A percentile compares a stretch with the other conserved stretches of the same genome.
These are phyloP conservation scores for Hippoglossus stenolepis DNA, from an alignment of 2,113 vertebrate species.

Conservation along the genomic window DNA sequence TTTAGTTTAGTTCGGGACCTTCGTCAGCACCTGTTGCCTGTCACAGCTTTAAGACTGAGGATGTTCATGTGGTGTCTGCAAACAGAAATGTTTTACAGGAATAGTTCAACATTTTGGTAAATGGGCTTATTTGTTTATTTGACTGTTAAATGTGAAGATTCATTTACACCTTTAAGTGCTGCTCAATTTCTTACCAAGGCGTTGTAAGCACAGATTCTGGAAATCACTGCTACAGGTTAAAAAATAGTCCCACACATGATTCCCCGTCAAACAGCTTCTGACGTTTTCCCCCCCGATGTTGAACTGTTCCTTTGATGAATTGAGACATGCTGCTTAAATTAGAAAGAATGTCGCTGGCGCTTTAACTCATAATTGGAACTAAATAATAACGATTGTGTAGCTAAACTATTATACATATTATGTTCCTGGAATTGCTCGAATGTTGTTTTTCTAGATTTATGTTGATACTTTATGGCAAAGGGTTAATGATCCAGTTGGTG, in stretches of 20 bases:
- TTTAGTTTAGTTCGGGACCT: constrained; percentile 22
- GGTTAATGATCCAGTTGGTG: constrained; percentile 19
- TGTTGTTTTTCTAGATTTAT: constrained; percentile 40
- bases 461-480: neutral
- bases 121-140: neutral
- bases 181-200: too few relatives aligned
- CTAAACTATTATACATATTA: constrained; percentile 23
- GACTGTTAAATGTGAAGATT: constrained; percentile 1
- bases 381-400: constrained; percentile 26
- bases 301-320: constrained; percentile 15
- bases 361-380: constrained; percentile 46
- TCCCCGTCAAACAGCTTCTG: neutral
- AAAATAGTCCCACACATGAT: neutral
- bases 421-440: constrained; percentile 32
- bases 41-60: constrained; percentile 27
- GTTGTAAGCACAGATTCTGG: too few relatives aligned
- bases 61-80: constrained; percentile 15
- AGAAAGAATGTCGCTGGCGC: constrained; percentile 29
- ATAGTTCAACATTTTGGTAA: constrained; percentile 8
- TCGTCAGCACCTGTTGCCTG: constrained; percentile 43
- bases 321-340: constrained; percentile 12
- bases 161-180: neutral
- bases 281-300: neutral
- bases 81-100: constrained; percentile 5
- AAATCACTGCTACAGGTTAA: neutral